phyloP scores from a whole-genome alignment of 2,113 vertebrate species.

The Periophthalmus modestus region DNA sequence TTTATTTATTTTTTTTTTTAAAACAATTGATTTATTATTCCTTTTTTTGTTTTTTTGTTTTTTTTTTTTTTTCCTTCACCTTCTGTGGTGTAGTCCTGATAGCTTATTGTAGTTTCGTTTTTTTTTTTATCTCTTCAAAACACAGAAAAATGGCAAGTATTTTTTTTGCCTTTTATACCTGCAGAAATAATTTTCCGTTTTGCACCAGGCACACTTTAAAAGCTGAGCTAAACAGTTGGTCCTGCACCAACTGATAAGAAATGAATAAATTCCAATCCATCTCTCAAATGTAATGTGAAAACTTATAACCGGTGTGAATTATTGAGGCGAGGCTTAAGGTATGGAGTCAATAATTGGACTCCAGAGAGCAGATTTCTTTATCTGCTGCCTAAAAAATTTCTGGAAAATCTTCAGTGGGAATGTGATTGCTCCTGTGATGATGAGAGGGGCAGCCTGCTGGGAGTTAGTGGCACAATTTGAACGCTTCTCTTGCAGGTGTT shows the following conservation, averaged over 20 bases:
- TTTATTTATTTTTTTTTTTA: no score
- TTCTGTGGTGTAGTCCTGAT: neutral
- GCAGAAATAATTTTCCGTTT: conserved; percentile 30
- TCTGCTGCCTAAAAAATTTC: conserved; percentile 27
- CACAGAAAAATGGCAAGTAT: neutral
- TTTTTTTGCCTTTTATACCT: neutral
- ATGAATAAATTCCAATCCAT: conserved; percentile 29
- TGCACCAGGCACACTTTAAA: conserved; percentile 3
- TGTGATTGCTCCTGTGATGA: conserved; percentile 38
- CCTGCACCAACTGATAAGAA: conserved; percentile 19
- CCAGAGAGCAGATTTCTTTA: conserved; percentile 39
- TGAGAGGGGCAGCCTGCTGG: conserved; percentile 37
- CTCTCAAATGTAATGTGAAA: conserved; percentile 28
- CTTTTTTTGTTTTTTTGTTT: neutral
- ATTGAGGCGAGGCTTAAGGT: conserved; percentile 38
- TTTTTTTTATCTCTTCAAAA: neutral
- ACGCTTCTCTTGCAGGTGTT: conserved; percentile 27
- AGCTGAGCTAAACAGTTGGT: conserved; percentile 17
- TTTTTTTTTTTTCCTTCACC: neutral
- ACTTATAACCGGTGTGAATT: conserved; percentile 34
- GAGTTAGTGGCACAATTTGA: conserved; percentile 27
- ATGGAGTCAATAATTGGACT: conserved; percentile 56
- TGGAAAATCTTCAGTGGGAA: conserved; percentile 38
- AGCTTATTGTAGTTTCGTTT: neutral
- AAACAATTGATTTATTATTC: neutral